Base-by-base conservation (phyloP, 2,888 invertebrate genomes). In the Mellilla xanthometata region DNA sequence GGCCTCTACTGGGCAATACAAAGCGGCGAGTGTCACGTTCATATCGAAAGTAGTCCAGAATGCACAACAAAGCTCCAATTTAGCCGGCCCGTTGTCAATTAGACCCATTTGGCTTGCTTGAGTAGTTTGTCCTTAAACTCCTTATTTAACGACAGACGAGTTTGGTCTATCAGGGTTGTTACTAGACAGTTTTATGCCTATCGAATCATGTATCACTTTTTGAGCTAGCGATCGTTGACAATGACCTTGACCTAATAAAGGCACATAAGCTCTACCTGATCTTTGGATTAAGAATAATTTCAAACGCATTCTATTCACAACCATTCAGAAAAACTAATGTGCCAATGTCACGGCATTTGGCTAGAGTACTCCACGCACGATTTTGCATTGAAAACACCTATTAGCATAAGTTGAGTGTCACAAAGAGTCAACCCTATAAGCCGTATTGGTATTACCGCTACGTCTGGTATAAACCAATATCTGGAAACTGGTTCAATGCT, bases 401-500 rank as follows among this genome's bases (percentile, higher is more conserved):
- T 19, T 24, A 24, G 8, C n/a, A n/a, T n/a, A 24, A 24, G 1
- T n/a, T 24, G 7, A 24, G 24, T n/a, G 24, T 24, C 28, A 28
- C 28, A 9, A 4, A 8, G 56, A 48, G 56, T 46, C 54, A 57
- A 39, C 54, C 54, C 56, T 57, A 44, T 26, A 39, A 42, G 39
- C 34, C 39, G 54, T 49, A 48, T 52, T 52, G 40, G 39, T 52
- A 38, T 42, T 69, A 73, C 76, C 76, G 76, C 76, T 76, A 77
- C 60, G 57, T 56, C 62, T 69, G 50, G 46, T 53, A 52, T 56
- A 54, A 54, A 57, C 60, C 54, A 57, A 62, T 62, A 70, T 71
- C 67, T 64, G 65, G 60, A 68, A 78, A 81, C 80, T 78, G 78
- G 81, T 80, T 69, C 73, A 75, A 65, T 69, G 72, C 64, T 69